Conservation (phyloP, 2,113 vertebrate species). For the Neolamprologus devosi region DNA sequence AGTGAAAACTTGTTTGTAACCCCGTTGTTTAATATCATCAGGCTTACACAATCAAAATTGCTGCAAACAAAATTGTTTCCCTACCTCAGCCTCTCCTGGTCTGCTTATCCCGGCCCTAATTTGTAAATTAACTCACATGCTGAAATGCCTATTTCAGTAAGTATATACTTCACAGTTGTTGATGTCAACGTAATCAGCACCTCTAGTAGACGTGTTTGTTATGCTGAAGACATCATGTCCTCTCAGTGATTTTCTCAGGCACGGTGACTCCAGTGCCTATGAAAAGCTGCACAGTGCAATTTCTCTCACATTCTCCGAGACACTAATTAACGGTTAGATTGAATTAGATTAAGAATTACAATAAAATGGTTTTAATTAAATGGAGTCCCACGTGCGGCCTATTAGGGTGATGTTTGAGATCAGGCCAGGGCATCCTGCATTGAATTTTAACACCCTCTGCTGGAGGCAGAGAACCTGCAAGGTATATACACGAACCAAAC, state of each 20-base stretch:
- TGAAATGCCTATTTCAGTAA: conserved; percentile 23
- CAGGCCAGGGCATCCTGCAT: conserved; percentile 1
- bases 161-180: conserved; percentile 17
- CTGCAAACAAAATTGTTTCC: neutral
- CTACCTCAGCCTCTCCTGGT: neutral
- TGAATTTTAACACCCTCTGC: conserved; percentile 59
- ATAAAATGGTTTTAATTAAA: conserved; percentile 71
- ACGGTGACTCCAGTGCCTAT: conserved; percentile 39
- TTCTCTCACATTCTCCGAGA: conserved; percentile 58
- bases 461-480: conserved; percentile 42
- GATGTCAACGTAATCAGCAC: conserved; percentile 42
- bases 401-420: conserved; percentile 41
- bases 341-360: conserved; percentile 68
- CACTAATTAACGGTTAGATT: conserved; percentile 67
- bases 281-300: conserved; percentile 58
- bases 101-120: neutral
- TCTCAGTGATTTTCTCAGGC: conserved; percentile 54
- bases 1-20: neutral
- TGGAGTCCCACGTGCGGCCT: conserved; percentile 51
- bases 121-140: neutral
- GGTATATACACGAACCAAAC: neutral
- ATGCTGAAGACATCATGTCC: conserved; percentile 49
- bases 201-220: conserved; percentile 47
- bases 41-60: neutral
- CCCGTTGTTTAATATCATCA: neutral